Base-by-base conservation (phyloP, 2,113 vertebrate genomes). In the Poeciliopsis occidentalis region DNA sequence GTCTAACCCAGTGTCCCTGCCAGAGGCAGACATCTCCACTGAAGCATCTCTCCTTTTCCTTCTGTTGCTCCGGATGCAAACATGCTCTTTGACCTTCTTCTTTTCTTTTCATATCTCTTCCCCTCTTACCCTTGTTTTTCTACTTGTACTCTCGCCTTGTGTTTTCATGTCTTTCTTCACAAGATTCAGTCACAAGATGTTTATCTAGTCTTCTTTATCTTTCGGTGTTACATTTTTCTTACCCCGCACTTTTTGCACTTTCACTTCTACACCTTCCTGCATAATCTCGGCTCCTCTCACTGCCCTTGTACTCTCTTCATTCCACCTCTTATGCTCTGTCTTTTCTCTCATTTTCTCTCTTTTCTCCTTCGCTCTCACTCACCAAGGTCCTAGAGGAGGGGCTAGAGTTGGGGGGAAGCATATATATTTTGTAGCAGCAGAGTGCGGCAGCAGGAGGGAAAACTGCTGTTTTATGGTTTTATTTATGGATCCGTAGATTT, bases 401-500 rank as follows among this genome's bases (percentile, higher is more conserved):
- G 10, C 10, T 37, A 11, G 10, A 37, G 68, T 67, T 80, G 74
- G 69, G 71, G 85, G 79, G 86, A 82, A 69, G 79, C 85, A 79
- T 80, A 83, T 85, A 82, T 80, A 81, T 91, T 80, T 84, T 84
- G 85, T 78, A 64, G 82, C 47, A 30, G 78, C 83, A 71, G 77
- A 65, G 82, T 77, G 80, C 84, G 79, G 67, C 82, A 80, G 75
- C 70, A 41, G 86, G 87, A 86, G 79, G 78, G 76, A 65, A 85
- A 89, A 84, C 85, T 80, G 78, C 83, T 80, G 79, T 81, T 90
- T 89, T 90, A 82, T 87, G 75, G 75, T 85, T 91, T 87, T 91
- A 90, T 92, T 88, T 89, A 88, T 89, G 86, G 84, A 85, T 84
- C 80, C 87, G 77, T 88, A 90, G 82, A 82, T 86, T 83, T 78